Evolutionary conservation across 2,113 vertebrate genomes (phyloP).

Genomic region (Mus musculus): GRCm39 chrX:18078001-18078500

Average conservation of each 20-base stretch:
- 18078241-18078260: background rate
- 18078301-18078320: background rate
- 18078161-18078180: background rate
- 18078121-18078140: background rate
- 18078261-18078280: constrained; percentile 36
- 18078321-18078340: background rate
- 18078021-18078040: constrained; percentile 42
- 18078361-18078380: background rate
- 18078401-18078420: background rate
- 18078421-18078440: background rate
- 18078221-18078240: background rate
- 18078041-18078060: background rate
- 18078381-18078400: background rate
- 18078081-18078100: background rate
- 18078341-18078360: background rate
- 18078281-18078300: background rate
- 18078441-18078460: constrained; percentile 14
- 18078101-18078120: background rate
- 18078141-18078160: background rate
- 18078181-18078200: background rate
- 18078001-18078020: background rate
- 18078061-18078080: background rate
- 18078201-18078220: background rate
- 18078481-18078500: constrained; percentile 17
- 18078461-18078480: background rate